Percentiles rank a stretch among this genome's conserved stretches.
phyloP scores from a whole-genome alignment of 2,113 vertebrate genomes.

The Onychostruthus taczanowskii region DNA sequence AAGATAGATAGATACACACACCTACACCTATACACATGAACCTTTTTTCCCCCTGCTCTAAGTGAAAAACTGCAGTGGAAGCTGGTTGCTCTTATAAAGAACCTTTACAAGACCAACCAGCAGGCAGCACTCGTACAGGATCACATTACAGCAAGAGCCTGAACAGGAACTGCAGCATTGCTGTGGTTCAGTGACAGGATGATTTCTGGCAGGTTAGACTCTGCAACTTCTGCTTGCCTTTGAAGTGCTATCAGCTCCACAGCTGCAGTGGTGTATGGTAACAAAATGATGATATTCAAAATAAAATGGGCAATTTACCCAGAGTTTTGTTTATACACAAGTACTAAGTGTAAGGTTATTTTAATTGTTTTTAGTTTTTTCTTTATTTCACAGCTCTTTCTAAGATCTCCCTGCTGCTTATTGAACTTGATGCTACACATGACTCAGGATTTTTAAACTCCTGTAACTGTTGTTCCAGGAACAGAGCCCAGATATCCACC shows the following conservation, averaged over 20 bases:
- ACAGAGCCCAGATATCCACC: background rate
- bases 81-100: background rate
- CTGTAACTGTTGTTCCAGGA: background rate
- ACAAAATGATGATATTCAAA: background rate
- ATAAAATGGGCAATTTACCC: background rate
- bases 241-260: background rate
- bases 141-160: background rate
- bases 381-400: background rate
- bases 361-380: background rate
- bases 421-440: background rate
- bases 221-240: background rate
- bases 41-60: background rate
- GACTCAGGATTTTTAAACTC: background rate
- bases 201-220: background rate
- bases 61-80: background rate
- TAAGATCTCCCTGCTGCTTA: background rate
- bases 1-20: background rate
- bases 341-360: background rate
- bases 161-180: background rate
- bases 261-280: background rate
- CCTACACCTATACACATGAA: background rate
- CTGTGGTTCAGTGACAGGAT: background rate
- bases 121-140: fast-evolving
- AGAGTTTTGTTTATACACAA: background rate
- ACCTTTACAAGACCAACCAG: background rate